A percentile compares a stretch with the other conserved stretches of the same genome.
These are phyloP conservation scores for Lasioglossum leucozonium DNA, from an alignment of 2,888 invertebrate genomes.

Conservation along the genomic window DNA sequence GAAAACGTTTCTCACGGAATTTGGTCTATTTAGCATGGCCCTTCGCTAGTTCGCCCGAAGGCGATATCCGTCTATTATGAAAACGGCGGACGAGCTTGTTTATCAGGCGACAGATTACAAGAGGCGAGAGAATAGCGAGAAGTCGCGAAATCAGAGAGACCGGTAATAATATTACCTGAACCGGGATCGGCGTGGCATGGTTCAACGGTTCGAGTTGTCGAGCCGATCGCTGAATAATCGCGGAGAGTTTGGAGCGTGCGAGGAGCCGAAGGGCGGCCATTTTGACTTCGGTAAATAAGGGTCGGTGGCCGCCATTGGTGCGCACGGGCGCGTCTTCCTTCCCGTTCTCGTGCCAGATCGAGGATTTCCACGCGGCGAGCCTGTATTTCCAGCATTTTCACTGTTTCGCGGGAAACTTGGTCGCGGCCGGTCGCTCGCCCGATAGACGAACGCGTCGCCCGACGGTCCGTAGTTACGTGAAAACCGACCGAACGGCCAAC, in stretches of 20 bases:
- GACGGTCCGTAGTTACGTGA: conserved; percentile 52
- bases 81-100: not conserved
- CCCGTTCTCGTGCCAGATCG: conserved; percentile 73
- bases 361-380: conserved; percentile 50
- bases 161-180: conserved; percentile 66
- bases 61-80: conserved; percentile 2
- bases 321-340: conserved; percentile 83
- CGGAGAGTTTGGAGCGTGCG: conserved; percentile 72
- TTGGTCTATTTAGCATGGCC: not conserved
- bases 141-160: not conserved
- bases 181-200: conserved; percentile 39
- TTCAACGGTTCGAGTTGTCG: conserved; percentile 17
- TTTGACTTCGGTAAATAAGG: conserved; percentile 81
- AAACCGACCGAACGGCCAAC: conserved; percentile 63
- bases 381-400: conserved; percentile 39
- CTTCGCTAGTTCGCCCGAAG: conserved; percentile 36
- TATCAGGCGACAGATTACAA: not conserved
- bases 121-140: not conserved
- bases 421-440: conserved; percentile 26
- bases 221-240: conserved; percentile 49
- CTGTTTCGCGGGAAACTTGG: conserved; percentile 48
- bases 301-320: conserved; percentile 82
- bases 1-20: not conserved
- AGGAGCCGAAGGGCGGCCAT: conserved; percentile 82
- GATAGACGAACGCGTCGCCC: conserved; percentile 46